Evolutionary conservation across 1,140 invertebrate species (phyloP), one percentile per base, ranked within the genome.

Genomic region (Battus philenor): DNA sequence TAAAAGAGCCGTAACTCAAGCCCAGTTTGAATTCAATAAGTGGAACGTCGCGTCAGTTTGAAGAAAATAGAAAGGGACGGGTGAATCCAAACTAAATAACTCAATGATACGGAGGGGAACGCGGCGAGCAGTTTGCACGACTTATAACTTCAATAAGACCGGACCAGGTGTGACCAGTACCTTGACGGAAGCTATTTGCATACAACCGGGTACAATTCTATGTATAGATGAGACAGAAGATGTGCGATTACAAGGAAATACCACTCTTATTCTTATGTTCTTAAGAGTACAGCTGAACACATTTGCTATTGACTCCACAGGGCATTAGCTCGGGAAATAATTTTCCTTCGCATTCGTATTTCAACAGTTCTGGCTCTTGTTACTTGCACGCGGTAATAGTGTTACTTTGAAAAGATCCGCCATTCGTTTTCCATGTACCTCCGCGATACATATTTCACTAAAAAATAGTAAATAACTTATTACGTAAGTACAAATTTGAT

Each of bases 71-170:
- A 50, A 24, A 17, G 44, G 52, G 61, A 54, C 36, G 49, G 30
- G 48, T 24, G 18, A 41, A 34, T 17, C 27, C 46, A 41, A 61
- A 59, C 53, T 62, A 65, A 62, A 71, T 65, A 10, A 62, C 59
- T 54, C 50, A 58, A 72, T 61, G 51, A 70, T 59, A 59, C 54
- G 54, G 53, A 59, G 46, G 27, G 26, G 33, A 33, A 44, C 43
- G 41, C 20, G 32, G 30, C 43, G 57, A 56, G 58, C 67, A 71
- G 70, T 78, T 78, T 72, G 74, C 66, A 71, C 69, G 78, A 80
- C 73, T 83, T 81, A 83, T 77, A 81, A 78, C 69, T 72, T 71
- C 77, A 81, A 84, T 84, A 83, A 79, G 66, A 59, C 27, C 44
- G 64, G 64, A 52, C 63, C 79, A 84, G 79, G 79, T 83, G 79